Percentiles rank a stretch among this genome's conserved stretches.
Evolutionary conservation across 1,140 invertebrate species (phyloP).

Genomic region (Formica exsecta): DNA sequence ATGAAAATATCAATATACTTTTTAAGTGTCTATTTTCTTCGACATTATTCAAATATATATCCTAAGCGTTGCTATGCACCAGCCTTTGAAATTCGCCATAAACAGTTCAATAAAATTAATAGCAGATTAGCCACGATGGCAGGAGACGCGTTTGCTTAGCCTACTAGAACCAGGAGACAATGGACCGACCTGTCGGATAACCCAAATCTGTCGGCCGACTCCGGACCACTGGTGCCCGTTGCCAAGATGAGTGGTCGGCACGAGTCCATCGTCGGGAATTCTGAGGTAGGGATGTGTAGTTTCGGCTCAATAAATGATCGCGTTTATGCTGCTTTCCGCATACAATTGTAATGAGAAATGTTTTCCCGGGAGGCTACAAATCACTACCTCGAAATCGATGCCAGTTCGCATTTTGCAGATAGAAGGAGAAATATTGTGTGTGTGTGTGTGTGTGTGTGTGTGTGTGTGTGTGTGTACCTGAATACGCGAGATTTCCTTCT

Average conservation of each 20-base stretch:
- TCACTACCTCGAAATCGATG: slow-evolving; percentile 35
- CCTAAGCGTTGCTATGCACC: background rate
- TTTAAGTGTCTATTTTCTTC: background rate
- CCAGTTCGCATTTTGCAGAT: slow-evolving; percentile 5
- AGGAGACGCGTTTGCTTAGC: slow-evolving; percentile 42
- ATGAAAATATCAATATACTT: background rate
- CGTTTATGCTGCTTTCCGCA: slow-evolving; percentile 36
- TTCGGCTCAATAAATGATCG: slow-evolving; percentile 51
- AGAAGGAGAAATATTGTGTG: background rate
- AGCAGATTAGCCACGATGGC: slow-evolving; percentile 24
- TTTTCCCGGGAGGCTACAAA: slow-evolving; percentile 35
- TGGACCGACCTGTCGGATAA: slow-evolving; percentile 63
- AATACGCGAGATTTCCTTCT: background rate
- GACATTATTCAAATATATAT: background rate
- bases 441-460: no score
- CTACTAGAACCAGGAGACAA: slow-evolving; percentile 38
- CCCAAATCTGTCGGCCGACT: slow-evolving; percentile 63
- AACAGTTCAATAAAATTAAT: slow-evolving; percentile 54
- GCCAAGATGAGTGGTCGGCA: slow-evolving; percentile 59
- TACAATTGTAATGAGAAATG: slow-evolving; percentile 59
- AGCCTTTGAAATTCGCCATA: background rate
- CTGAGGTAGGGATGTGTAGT: slow-evolving; percentile 45
- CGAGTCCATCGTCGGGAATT: slow-evolving; percentile 41
- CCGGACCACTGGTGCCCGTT: slow-evolving; percentile 40
- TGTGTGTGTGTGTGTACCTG: no score